phyloP scores from a whole-genome alignment of 2,797 vertebrate species.

The Phataginus tetradactyla region DNA sequence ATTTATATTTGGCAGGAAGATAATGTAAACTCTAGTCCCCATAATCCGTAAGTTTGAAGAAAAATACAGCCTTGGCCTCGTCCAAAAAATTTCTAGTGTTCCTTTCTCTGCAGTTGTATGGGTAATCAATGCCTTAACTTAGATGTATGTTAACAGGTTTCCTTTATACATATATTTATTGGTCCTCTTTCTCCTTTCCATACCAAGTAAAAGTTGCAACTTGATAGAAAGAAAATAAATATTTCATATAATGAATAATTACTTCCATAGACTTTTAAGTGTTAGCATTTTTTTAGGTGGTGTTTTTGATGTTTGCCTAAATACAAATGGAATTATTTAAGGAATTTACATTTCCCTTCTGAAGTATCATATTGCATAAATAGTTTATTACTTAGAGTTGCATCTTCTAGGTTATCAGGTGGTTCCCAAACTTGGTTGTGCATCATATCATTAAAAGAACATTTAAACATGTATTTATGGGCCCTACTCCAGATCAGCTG shows the following conservation, averaged over 20 bases:
- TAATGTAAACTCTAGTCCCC: background rate
- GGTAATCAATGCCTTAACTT: background rate
- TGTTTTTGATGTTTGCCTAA: background rate
- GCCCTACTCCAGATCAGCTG: background rate
- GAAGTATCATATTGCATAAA: background rate
- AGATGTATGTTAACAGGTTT: background rate
- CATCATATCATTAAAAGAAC: background rate
- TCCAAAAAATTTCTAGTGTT: background rate
- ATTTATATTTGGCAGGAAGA: background rate
- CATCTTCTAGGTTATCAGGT: background rate
- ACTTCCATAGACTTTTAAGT: background rate
- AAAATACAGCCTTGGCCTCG: background rate
- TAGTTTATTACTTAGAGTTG: background rate
- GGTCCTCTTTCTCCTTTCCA: conserved; percentile 13
- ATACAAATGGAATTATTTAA: background rate
- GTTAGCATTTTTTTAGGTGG: background rate
- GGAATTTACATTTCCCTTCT: background rate
- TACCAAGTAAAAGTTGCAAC: conserved; percentile 54
- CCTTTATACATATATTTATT: conserved; percentile 30
- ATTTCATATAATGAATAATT: conserved; percentile 41
- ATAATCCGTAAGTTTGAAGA: background rate
- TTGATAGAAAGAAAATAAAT: conserved; percentile 40
- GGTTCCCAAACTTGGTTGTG: background rate
- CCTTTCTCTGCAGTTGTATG: background rate
- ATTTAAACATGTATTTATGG: background rate